Evolutionary conservation across 2,888 invertebrate species (phyloP).

Genomic region (Cabera pusaria): DNA sequence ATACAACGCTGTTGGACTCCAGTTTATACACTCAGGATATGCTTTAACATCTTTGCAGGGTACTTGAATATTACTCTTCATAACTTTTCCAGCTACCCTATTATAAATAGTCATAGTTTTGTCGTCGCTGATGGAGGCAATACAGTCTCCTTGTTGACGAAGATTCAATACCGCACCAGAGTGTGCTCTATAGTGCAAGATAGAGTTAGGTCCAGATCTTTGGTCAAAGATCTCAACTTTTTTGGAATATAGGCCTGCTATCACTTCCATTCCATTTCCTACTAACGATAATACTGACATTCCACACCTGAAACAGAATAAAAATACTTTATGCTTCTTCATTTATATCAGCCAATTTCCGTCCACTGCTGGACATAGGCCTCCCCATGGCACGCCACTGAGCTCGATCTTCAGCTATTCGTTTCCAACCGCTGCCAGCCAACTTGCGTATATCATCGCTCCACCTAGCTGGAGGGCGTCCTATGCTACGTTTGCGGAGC

Average conservation of each 20-base stretch:
- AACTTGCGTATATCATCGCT: no score
- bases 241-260: conserved; percentile 82
- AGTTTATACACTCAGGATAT: conserved; percentile 69
- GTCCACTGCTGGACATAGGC: no score
- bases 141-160: conserved; percentile 61
- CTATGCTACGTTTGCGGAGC: no score
- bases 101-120: conserved; percentile 83
- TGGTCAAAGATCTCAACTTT: conserved; percentile 80
- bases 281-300: conserved; percentile 81
- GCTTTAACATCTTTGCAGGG: conserved; percentile 55
- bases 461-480: no score
- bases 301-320: conserved; percentile 59
- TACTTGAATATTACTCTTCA: conserved; percentile 63
- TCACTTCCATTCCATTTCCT: conserved; percentile 68
- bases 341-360: no score
- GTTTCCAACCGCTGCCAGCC: no score
- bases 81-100: conserved; percentile 70
- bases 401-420: no score
- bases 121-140: conserved; percentile 84
- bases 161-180: conserved; percentile 77
- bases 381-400: no score
- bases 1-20: conserved; percentile 66
- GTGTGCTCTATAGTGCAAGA: conserved; percentile 75
- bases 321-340: no score
- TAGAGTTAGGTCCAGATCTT: conserved; percentile 62